These are phyloP conservation scores for Lineus longissimus DNA, from an alignment of 1,140 invertebrate genomes.

Conservation along the genomic window DNA sequence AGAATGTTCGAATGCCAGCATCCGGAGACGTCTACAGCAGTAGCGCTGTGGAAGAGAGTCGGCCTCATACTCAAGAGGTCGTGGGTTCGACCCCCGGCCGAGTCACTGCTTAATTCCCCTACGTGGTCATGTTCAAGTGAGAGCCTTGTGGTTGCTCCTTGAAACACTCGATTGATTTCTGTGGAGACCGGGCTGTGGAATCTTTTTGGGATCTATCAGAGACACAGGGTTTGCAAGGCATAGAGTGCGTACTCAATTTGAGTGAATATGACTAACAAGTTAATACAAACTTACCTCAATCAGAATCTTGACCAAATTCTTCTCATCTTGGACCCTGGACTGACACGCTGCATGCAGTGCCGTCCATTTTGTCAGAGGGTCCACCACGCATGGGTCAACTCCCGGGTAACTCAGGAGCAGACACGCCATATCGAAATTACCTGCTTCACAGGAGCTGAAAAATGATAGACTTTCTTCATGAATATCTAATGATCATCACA, in stretches of 20 bases:
- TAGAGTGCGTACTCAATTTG: not conserved
- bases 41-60: too few species aligned
- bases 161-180: too few species aligned
- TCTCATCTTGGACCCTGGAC: slow-evolving; percentile 58
- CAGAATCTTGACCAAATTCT: slow-evolving; percentile 67
- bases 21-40: slow-evolving; percentile 59
- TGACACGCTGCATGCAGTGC: slow-evolving; percentile 86
- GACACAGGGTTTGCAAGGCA: not conserved
- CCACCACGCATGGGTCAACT: slow-evolving; percentile 62
- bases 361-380: slow-evolving; percentile 85
- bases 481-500: too few species aligned
- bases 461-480: too few species aligned
- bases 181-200: too few species aligned
- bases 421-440: slow-evolving; percentile 70
- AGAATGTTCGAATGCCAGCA: slow-evolving; percentile 71
- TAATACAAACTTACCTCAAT: slow-evolving; percentile 57
- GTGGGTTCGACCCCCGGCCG: too few species aligned
- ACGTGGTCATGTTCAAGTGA: too few species aligned
- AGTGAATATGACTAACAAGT: slow-evolving; percentile 10
- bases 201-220: not conserved
- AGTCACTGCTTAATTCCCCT: too few species aligned
- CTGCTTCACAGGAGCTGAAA: slow-evolving; percentile 37
- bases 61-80: too few species aligned
- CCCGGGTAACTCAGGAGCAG: slow-evolving; percentile 66
- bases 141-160: too few species aligned